Base-by-base conservation (phyloP, 2,797 vertebrate genomes). In the Notolepis coatsorum region DNA sequence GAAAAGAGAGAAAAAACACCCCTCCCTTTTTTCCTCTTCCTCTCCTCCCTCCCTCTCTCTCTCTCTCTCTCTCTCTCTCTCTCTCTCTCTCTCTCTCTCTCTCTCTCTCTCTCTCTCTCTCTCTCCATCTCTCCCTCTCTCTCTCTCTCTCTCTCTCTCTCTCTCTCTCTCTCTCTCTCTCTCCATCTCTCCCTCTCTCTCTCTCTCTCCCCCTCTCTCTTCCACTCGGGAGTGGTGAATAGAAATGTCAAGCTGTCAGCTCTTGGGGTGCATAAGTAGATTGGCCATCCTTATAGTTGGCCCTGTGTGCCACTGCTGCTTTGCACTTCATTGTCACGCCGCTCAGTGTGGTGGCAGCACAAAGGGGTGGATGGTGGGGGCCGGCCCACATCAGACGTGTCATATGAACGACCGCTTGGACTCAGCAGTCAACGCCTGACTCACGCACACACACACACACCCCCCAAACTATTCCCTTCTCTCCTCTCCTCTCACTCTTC, bases 171-270 rank as follows among this genome's bases (percentile, higher is more conserved):
- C 46, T 28, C 46, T 5, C 30, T 13, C 10, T 37, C 61, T 68
- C 49, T 63, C 53, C 41, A 43, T 56, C 30, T 69, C 31, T 25
- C 15, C 25, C 28, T 41, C 33, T n/a, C 38, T 41, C 38, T 41
- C 38, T 13, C 38, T 41, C 38, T 41, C 38, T 43, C 24, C 15
- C 13, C 7, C 25, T 49, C 46, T 28, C 46, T 5, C 30, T 13
- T 5, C 21, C 61, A 64, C 49, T 63, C 53, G 33, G 38, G 63
- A 86, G 82, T 67, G 84, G 82, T 93, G 92, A 94, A 94, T 93
- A 93, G 92, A 93, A 92, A 93, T 92, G 91, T 93, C 93, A 93
- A 91, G 91, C 91, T 93, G 92, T 93, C 93, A 93, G 84, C 86
- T 89, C 84, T 66, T 82, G 84, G 87, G 89, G 85, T 89, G 89